Base-by-base conservation (phyloP, 1,140 invertebrate species). In the Pygmarrhopalites habei region DNA sequence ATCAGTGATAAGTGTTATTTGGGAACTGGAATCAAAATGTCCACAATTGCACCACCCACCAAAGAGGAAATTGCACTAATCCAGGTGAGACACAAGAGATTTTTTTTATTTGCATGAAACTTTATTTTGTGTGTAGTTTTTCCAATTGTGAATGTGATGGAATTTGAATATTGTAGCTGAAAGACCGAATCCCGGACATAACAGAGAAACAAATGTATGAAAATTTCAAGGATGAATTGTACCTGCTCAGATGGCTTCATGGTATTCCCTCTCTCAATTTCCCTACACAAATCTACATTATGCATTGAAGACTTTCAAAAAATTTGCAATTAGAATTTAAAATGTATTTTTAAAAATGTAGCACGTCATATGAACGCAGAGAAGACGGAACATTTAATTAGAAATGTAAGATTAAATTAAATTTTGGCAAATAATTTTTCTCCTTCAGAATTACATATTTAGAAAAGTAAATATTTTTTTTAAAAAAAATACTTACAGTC, bases 61-160 rank as follows among this genome's bases (percentile, higher is more conserved):
- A 28, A 32, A 21, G 51, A 55, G 7, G 51, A 55, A 55, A 55
- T 55, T 32, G 51, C 51, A 5, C 23, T 55, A 15, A 55, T 55
- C 14, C 51, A 55, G 51, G 51, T 55, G 26, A 55, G 23, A 28
- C 23, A 28, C 10, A 55, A 5, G 21, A 55, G 7, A 12, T 49
- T 49, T 21, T 49, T 21, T 23, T n/a, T 14, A 7, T 49, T 12
- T 49, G 7, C 23, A 10, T 49, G 7, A n/a, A 23, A 19, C 10
- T 7, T 49, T 12, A 14, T 49, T 14, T 7, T 49, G 47, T 49
- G 39, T 12, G n/a, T 12, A 41, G 39, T 41, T 12, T 12, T 14
- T 28, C 26, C 29, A 55, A 55, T 28, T 28, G 26, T 55, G 7
- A 32, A 29, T 32, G 29, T 28, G 26, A 49, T 49, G n/a, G n/a